Conservation (phyloP, 2,888 invertebrate species). For the Himalopsyche anomala region DNA sequence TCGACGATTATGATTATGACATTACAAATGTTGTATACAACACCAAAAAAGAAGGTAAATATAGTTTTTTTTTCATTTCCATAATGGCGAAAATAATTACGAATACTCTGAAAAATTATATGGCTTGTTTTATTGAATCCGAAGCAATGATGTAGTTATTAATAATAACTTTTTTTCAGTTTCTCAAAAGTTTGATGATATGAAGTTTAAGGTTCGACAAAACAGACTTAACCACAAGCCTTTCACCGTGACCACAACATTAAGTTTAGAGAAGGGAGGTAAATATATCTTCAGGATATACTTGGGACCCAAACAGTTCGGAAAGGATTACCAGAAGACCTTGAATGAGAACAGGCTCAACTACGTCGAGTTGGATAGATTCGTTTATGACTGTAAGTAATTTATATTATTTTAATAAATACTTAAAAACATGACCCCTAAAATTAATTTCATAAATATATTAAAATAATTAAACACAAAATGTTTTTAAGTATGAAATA, state of each 20-base stretch:
- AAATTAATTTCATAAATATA: too few relatives aligned
- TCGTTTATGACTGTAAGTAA: slow-evolving; percentile 74
- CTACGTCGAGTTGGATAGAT: slow-evolving; percentile 79
- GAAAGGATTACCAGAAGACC: slow-evolving; percentile 75
- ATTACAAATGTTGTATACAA: slow-evolving; percentile 77
- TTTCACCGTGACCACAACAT: slow-evolving; percentile 79
- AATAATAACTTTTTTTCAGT: slow-evolving; percentile 66
- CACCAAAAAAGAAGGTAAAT: slow-evolving; percentile 72
- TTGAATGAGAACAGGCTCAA: slow-evolving; percentile 77
- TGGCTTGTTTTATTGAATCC: not conserved
- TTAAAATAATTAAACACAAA: too few relatives aligned
- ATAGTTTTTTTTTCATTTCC: not conserved
- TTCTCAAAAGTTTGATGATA: slow-evolving; percentile 70
- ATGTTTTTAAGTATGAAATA: too few relatives aligned
- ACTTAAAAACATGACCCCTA: too few relatives aligned
- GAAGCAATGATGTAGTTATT: not conserved
- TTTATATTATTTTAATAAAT: too few relatives aligned
- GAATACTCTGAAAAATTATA: too few relatives aligned
- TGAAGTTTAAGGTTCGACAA: slow-evolving; percentile 79
- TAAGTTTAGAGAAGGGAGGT: slow-evolving; percentile 77
- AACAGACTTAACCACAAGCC: slow-evolving; percentile 83
- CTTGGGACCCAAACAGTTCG: slow-evolving; percentile 83
- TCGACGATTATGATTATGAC: slow-evolving; percentile 81
- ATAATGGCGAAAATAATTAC: too few relatives aligned
- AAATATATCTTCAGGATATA: slow-evolving; percentile 79